Conservation (phyloP, 2,113 vertebrate genomes). For the Chascanopsetta lugubris region DNA sequence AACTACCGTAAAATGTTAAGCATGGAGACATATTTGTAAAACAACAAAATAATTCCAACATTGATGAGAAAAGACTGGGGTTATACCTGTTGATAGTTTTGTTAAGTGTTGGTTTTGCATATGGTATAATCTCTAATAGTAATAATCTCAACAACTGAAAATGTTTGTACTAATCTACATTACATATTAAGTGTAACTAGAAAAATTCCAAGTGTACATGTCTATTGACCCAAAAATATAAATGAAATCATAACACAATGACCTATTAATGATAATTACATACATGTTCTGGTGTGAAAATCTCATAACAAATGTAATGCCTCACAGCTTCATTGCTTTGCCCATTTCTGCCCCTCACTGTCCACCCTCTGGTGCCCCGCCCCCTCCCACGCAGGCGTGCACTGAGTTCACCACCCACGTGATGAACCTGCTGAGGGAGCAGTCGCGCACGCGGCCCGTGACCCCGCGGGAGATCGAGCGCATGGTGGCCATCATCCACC, state of each 20-base stretch:
- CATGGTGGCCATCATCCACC: constrained; percentile 92
- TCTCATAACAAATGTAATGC: background rate
- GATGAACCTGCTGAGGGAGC: constrained; percentile 91
- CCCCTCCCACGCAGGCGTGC: constrained; percentile 80
- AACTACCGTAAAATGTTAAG: too few relatives aligned
- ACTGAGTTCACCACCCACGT: constrained; percentile 92
- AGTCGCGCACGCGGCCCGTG: constrained; percentile 89
- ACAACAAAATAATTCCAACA: too few relatives aligned
- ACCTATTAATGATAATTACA: too few relatives aligned
- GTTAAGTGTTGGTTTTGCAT: too few relatives aligned
- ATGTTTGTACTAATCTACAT: background rate
- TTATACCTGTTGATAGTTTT: too few relatives aligned
- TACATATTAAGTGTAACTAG: background rate
- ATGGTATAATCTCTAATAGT: too few relatives aligned
- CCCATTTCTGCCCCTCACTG: constrained; percentile 19
- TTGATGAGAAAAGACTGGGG: too few relatives aligned
- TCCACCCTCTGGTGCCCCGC: background rate
- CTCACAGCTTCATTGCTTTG: background rate
- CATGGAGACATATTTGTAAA: too few relatives aligned
- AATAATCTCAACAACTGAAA: background rate
- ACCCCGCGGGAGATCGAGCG: constrained; percentile 92
- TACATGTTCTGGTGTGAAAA: too few relatives aligned
- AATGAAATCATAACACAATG: background rate
- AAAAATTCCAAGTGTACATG: background rate
- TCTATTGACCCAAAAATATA: background rate